These are phyloP conservation scores for Agrochola macilenta DNA, from an alignment of 2,888 invertebrate genomes.

Conservation along the genomic window DNA sequence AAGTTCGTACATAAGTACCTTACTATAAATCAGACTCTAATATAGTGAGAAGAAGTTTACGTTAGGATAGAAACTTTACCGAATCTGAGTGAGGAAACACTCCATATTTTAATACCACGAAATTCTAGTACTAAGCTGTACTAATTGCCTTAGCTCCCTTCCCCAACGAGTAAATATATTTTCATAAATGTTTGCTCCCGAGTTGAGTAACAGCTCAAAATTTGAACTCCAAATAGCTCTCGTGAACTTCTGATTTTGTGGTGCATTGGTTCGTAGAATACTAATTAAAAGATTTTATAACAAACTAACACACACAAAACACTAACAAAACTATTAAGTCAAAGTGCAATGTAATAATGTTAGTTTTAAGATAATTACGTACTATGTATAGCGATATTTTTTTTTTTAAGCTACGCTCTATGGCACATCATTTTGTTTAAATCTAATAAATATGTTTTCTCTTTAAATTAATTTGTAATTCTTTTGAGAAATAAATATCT, in stretches of 20 bases:
- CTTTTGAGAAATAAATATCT: too few relatives aligned
- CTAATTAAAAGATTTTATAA: not conserved
- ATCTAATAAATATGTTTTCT: too few relatives aligned
- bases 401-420: too few relatives aligned
- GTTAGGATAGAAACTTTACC: not conserved
- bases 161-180: not conserved
- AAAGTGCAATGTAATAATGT: too few relatives aligned
- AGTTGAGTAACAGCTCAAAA: not conserved
- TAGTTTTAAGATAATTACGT: too few relatives aligned
- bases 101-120: not conserved
- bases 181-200: not conserved
- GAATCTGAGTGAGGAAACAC: not conserved
- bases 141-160: not conserved
- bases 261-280: not conserved
- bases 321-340: too few relatives aligned
- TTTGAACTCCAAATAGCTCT: not conserved
- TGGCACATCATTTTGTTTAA: too few relatives aligned
- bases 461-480: too few relatives aligned
- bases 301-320: too few relatives aligned
- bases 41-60: not conserved
- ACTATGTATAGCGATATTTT: too few relatives aligned
- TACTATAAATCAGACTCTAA: not conserved
- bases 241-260: not conserved
- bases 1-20: not conserved
- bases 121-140: not conserved